Conservation (phyloP, 92 coral and sea anemone genomes). For the Parazoanthus atlanticus region DNA sequence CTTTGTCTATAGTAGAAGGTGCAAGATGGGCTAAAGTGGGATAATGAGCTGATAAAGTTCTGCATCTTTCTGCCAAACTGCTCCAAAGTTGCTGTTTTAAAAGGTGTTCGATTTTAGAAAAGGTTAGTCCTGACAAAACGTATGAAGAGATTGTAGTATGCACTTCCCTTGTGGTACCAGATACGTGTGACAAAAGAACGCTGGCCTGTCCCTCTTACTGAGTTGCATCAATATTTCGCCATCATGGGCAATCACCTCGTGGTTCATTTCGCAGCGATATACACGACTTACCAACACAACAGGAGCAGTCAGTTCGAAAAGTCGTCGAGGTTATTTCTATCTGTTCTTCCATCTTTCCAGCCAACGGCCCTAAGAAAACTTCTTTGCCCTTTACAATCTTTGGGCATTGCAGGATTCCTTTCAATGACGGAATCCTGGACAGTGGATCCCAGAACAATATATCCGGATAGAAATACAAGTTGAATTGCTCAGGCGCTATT, state of each 20-base stretch:
- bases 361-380: constrained; percentile 58
- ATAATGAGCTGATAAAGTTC: constrained; percentile 28
- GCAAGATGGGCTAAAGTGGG: constrained; percentile 14
- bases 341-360: constrained; percentile 59
- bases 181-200: constrained; percentile 38
- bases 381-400: constrained; percentile 34
- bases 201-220: constrained; percentile 33
- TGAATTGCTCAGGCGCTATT: constrained; percentile 1
- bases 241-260: constrained; percentile 58
- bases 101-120: constrained; percentile 36
- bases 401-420: constrained; percentile 51
- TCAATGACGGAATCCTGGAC: constrained; percentile 35
- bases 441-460: constrained; percentile 54
- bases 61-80: constrained; percentile 39
- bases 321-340: constrained; percentile 42
- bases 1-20: constrained; percentile 44
- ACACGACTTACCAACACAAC: constrained; percentile 49
- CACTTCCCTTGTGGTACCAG: constrained; percentile 40
- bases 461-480: constrained; percentile 42
- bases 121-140: constrained; percentile 42
- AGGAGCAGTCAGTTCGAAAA: constrained; percentile 45
- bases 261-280: constrained; percentile 51
- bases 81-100: constrained; percentile 34
- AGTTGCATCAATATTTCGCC: constrained; percentile 36
- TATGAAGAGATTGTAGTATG: constrained; percentile 37